phyloP scores from a whole-genome alignment of 2,888 invertebrate genomes.

The Thymelicus acteon region DNA sequence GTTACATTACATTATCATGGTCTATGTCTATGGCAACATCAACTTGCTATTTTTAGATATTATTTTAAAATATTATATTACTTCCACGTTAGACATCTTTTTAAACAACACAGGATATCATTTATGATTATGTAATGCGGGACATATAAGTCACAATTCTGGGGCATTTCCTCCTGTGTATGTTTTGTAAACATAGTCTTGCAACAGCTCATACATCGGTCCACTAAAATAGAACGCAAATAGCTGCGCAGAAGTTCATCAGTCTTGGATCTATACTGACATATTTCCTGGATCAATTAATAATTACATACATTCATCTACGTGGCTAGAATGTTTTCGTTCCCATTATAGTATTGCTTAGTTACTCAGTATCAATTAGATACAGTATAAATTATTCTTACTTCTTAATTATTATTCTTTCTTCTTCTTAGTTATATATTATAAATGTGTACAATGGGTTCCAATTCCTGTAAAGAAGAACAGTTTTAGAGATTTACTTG shows the following conservation, averaged over 20 bases:
- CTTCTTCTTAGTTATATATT: no score
- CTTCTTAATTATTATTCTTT: no score
- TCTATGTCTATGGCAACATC: no score
- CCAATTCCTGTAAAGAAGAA: no score
- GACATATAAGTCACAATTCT: conserved; percentile 31
- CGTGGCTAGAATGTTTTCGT: no score
- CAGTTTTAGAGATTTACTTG: no score
- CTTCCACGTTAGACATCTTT: conserved; percentile 11
- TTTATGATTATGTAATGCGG: conserved; percentile 26
- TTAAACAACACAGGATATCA: conserved; percentile 11
- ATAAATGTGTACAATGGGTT: no score
- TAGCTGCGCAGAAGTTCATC: conserved; percentile 70
- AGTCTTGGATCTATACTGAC: conserved; percentile 67
- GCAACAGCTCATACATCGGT: conserved; percentile 55
- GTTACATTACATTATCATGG: no score
- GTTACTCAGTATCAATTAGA: no score
- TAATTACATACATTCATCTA: conserved; percentile 16
- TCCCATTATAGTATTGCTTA: no score
- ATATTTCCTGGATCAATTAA: conserved; percentile 15
- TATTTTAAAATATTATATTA: conserved; percentile 8
- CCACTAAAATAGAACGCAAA: conserved; percentile 61
- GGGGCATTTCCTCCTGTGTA: conserved; percentile 38
- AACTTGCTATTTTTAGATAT: no score
- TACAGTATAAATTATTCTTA: no score
- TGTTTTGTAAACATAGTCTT: conserved; percentile 39